phyloP scores from a whole-genome alignment of 2,113 vertebrate species.

The Labeo catla region DNA sequence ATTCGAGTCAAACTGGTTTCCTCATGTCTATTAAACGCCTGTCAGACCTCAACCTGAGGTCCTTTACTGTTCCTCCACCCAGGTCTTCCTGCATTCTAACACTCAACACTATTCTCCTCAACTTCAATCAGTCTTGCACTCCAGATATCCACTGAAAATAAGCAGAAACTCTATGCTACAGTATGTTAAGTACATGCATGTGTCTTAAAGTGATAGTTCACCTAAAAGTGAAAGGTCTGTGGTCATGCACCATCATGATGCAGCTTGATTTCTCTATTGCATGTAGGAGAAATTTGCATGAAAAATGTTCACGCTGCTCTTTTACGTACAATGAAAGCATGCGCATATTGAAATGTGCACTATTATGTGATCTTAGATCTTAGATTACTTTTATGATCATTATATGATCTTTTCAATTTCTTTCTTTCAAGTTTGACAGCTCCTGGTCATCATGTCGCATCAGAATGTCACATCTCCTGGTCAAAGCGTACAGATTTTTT shows the following conservation, averaged over 20 bases:
- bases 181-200: not conserved
- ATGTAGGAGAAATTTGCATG: not conserved
- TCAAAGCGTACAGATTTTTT: not conserved
- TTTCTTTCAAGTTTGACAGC: too few relatives aligned
- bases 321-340: not conserved
- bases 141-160: not conserved
- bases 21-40: not conserved
- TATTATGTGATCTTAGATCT: not conserved
- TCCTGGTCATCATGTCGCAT: too few relatives aligned
- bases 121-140: not conserved
- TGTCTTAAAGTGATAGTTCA: not conserved
- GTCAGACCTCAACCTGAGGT: constrained; percentile 16
- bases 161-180: not conserved
- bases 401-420: not conserved
- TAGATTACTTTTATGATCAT: not conserved
- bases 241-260: not conserved
- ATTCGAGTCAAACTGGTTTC: constrained; percentile 4
- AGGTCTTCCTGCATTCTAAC: constrained; percentile 14
- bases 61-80: constrained; percentile 11
- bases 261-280: not conserved
- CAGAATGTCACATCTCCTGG: not conserved
- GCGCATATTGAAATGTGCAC: not conserved
- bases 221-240: not conserved
- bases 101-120: not conserved
- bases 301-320: not conserved